A percentile compares a stretch with the other conserved stretches of the same genome.
Conservation (phyloP, 23 tunicate species). For the Styela plicata region DNA sequence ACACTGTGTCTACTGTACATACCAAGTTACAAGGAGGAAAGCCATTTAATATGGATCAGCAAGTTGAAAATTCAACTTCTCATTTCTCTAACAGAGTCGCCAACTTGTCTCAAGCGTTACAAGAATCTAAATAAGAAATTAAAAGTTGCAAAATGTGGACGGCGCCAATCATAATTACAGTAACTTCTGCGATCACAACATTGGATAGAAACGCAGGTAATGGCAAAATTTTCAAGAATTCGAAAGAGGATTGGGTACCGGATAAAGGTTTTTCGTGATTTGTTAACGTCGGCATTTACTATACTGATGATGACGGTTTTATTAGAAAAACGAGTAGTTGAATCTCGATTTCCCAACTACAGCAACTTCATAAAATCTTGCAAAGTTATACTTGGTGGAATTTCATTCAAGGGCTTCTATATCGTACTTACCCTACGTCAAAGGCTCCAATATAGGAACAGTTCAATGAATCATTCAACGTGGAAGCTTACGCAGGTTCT, state of each 20-base stretch:
- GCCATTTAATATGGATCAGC: too few relatives aligned
- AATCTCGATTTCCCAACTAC: not conserved
- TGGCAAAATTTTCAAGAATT: not conserved
- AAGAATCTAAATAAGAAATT: not conserved
- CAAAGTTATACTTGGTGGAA: not conserved
- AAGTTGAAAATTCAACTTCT: too few relatives aligned
- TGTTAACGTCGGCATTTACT: not conserved
- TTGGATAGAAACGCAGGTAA: not conserved
- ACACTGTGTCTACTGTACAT: too few relatives aligned
- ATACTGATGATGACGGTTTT: not conserved
- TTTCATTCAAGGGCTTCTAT: not conserved
- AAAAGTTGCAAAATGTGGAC: not conserved
- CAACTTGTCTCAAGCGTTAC: not conserved
- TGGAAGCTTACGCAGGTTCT: not conserved
- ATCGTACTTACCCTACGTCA: not conserved
- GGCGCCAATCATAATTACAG: not conserved
- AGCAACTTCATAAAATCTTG: not conserved
- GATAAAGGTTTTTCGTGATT: not conserved
- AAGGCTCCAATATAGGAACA: not conserved
- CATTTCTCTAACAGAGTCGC: too few relatives aligned
- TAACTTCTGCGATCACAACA: not conserved
- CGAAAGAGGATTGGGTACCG: not conserved
- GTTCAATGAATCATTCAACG: not conserved
- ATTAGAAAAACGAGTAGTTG: not conserved
- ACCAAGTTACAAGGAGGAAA: too few relatives aligned